These are phyloP conservation scores for Olivierus martensii DNA, from an alignment of 1,140 invertebrate genomes.

Conservation along the genomic window DNA sequence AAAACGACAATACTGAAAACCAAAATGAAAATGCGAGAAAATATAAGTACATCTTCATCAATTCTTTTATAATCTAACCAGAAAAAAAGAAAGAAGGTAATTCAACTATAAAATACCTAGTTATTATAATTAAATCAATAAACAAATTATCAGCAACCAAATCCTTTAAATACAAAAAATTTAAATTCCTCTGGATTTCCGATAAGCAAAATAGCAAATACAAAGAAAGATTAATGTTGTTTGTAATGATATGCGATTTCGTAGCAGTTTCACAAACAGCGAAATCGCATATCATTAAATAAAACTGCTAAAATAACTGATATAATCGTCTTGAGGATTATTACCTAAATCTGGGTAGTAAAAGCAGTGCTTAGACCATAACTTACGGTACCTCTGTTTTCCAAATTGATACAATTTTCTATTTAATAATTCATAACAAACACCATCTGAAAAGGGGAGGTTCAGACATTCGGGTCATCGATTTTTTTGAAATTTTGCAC, in stretches of 20 bases:
- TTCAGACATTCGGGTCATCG: no score
- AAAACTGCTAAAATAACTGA: no score
- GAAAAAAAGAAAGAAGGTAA: slow-evolving; percentile 77
- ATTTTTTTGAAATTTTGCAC: no score
- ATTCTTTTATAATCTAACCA: slow-evolving; percentile 60
- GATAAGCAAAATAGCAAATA: slow-evolving; percentile 67
- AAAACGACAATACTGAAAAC: slow-evolving; percentile 63
- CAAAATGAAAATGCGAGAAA: slow-evolving; percentile 54
- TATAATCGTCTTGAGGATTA: no score
- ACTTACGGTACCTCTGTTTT: slow-evolving; percentile 2
- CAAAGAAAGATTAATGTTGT: background rate
- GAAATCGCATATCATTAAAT: no score
- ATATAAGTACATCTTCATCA: slow-evolving; percentile 64
- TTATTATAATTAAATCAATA: slow-evolving; percentile 46
- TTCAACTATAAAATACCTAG: slow-evolving; percentile 55
- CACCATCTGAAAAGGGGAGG: slow-evolving; percentile 3
- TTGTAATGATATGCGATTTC: no score
- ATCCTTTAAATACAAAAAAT: slow-evolving; percentile 33
- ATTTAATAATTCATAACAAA: slow-evolving; percentile 5
- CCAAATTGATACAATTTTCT: background rate
- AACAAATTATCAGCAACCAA: slow-evolving; percentile 42
- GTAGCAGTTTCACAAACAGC: no score
- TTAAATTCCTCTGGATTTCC: slow-evolving; percentile 70
- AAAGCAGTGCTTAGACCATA: background rate
- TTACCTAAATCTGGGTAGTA: no score